Conservation (phyloP, 2,797 vertebrate species). For the Sciaenops ocellatus region DNA sequence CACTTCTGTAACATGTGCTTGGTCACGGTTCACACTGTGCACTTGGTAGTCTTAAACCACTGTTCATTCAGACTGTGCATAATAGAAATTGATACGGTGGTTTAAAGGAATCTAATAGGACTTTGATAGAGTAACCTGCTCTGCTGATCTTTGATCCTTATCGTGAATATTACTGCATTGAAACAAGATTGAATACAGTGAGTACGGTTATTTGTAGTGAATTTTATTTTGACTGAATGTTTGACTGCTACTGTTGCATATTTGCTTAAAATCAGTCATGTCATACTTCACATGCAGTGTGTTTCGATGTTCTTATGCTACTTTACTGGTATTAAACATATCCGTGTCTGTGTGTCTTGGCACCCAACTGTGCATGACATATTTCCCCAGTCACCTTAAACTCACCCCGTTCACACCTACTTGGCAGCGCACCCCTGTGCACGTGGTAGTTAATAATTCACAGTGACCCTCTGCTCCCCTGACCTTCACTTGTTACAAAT, state of each 20-base stretch:
- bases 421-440: slow-evolving; percentile 52
- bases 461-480: slow-evolving; percentile 73
- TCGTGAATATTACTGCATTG: slow-evolving; percentile 14
- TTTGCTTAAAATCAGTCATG: neutral
- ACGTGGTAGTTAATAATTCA: slow-evolving; percentile 79
- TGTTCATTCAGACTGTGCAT: slow-evolving; percentile 50
- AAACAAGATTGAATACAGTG: slow-evolving; percentile 34
- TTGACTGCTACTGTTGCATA: neutral
- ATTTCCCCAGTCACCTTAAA: slow-evolving; percentile 69
- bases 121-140: slow-evolving; percentile 25
- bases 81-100: slow-evolving; percentile 31
- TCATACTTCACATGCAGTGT: neutral
- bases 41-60: slow-evolving; percentile 57
- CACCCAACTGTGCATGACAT: slow-evolving; percentile 57
- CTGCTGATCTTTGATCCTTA: slow-evolving; percentile 37
- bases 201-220: slow-evolving; percentile 17
- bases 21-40: slow-evolving; percentile 64
- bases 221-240: slow-evolving; percentile 10
- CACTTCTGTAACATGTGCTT: slow-evolving; percentile 71
- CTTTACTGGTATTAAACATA: neutral
- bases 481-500: slow-evolving; percentile 77
- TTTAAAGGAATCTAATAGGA: slow-evolving; percentile 23
- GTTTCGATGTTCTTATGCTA: neutral
- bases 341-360: slow-evolving; percentile 27
- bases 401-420: slow-evolving; percentile 70